Evolutionary conservation across 92 coral and sea anemone species (phyloP).

Genomic region (Heliopora coerulea): DNA sequence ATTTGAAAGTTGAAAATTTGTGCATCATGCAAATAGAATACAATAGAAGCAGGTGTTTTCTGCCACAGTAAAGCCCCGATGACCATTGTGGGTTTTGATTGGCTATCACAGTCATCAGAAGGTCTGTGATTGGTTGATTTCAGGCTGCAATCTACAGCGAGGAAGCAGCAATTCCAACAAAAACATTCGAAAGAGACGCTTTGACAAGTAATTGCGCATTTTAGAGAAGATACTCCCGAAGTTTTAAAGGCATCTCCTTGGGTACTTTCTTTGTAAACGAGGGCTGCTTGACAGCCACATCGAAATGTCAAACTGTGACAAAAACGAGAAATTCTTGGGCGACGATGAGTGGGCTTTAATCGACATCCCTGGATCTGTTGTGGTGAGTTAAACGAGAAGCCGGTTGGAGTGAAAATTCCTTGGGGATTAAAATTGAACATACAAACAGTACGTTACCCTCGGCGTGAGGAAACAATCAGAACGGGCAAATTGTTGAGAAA

Average conservation of each 20-base stretch:
- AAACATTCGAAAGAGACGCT: conserved; percentile 37
- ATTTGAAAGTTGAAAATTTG: no score
- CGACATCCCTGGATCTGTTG: conserved; percentile 13
- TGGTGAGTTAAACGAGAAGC: not conserved
- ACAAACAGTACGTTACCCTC: no score
- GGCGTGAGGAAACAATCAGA: no score
- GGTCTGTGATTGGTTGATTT: conserved; percentile 12
- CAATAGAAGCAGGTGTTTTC: conserved; percentile 37
- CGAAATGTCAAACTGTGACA: conserved; percentile 3
- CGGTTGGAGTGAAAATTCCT: no score
- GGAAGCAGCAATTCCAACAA: conserved; percentile 29
- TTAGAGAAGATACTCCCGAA: not conserved
- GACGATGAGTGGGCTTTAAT: conserved; percentile 30
- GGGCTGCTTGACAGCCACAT: conserved; percentile 3
- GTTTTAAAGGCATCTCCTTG: not conserved
- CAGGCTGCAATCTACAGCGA: not conserved
- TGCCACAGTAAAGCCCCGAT: conserved; percentile 16
- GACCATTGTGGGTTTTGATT: conserved; percentile 1
- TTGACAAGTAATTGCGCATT: conserved; percentile 1
- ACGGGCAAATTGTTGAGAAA: no score
- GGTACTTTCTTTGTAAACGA: not conserved
- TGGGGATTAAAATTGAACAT: not conserved
- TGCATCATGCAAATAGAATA: no score
- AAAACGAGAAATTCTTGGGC: not conserved
- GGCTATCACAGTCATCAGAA: not conserved